phyloP scores from a whole-genome alignment of 2,888 invertebrate genomes.

The Epsilonema sp. region DNA sequence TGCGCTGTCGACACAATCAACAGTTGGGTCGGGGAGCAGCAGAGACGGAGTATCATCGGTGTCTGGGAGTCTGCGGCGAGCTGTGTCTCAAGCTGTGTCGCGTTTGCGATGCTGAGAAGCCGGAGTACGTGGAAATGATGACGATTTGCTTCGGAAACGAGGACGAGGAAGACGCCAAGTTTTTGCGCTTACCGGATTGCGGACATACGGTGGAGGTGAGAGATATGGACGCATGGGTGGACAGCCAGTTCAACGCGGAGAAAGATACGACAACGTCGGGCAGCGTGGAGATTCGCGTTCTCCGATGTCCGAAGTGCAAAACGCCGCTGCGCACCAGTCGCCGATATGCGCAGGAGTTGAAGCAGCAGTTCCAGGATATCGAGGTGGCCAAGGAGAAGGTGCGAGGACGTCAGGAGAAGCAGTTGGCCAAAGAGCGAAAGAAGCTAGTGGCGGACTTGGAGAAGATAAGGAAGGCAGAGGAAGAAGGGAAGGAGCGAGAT shows the following conservation, averaged over 20 bases:
- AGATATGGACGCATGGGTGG: constrained; percentile 25
- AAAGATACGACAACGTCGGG: neutral
- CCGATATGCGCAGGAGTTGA: constrained; percentile 40
- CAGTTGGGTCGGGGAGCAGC: constrained; percentile 3
- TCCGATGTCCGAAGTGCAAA: constrained; percentile 35
- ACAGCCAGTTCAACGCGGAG: neutral
- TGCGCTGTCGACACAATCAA: no score
- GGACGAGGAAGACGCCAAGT: constrained; percentile 38
- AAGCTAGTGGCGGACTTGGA: neutral
- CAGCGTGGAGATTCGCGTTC: constrained; percentile 3
- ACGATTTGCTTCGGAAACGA: constrained; percentile 35
- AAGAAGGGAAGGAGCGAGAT: neutral
- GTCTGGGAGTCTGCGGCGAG: constrained; percentile 53
- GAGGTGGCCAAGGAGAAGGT: no score
- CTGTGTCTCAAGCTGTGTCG: constrained; percentile 44
- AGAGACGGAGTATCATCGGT: no score
- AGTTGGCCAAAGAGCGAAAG: no score
- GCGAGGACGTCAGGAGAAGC: neutral
- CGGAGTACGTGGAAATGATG: constrained; percentile 17
- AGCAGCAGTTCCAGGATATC: constrained; percentile 28
- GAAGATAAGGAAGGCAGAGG: neutral
- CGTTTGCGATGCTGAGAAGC: constrained; percentile 35
- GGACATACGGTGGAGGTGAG: constrained; percentile 29
- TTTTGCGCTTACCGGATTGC: constrained; percentile 24
- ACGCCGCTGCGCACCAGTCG: constrained; percentile 40